Evolutionary conservation across 2,113 vertebrate genomes (phyloP).

Genomic region (Tangachromis dhanisi): DNA sequence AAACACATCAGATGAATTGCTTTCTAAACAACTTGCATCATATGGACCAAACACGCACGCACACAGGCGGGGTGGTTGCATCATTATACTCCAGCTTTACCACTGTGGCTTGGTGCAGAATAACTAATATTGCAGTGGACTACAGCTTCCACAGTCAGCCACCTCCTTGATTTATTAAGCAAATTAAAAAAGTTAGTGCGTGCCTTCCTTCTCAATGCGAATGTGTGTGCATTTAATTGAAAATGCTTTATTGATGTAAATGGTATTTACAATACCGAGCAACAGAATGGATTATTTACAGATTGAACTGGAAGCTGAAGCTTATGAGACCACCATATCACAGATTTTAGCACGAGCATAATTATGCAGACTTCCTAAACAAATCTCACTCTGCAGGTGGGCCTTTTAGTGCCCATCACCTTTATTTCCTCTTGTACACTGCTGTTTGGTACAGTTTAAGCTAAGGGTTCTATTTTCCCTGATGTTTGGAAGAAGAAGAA

Average conservation of each 20-base stretch:
- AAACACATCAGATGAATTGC: conserved; percentile 28
- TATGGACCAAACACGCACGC: neutral
- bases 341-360: neutral
- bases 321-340: neutral
- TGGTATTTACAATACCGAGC: neutral
- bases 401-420: neutral
- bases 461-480: neutral
- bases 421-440: neutral
- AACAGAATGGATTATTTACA: neutral
- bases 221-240: conserved; percentile 26
- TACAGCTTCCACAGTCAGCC: conserved; percentile 16
- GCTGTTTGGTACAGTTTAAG: neutral
- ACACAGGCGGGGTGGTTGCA: neutral
- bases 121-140: neutral
- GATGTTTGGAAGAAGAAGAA: neutral
- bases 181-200: conserved; percentile 40
- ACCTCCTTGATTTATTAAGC: conserved; percentile 45
- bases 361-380: neutral
- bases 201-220: neutral
- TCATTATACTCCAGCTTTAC: neutral
- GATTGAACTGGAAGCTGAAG: neutral
- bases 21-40: neutral
- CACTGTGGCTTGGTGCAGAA: conserved; percentile 2
- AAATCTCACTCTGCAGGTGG: neutral
- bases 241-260: conserved; percentile 25